phyloP scores from a whole-genome alignment of 2,113 vertebrate genomes.

The Epinephelus moara region DNA sequence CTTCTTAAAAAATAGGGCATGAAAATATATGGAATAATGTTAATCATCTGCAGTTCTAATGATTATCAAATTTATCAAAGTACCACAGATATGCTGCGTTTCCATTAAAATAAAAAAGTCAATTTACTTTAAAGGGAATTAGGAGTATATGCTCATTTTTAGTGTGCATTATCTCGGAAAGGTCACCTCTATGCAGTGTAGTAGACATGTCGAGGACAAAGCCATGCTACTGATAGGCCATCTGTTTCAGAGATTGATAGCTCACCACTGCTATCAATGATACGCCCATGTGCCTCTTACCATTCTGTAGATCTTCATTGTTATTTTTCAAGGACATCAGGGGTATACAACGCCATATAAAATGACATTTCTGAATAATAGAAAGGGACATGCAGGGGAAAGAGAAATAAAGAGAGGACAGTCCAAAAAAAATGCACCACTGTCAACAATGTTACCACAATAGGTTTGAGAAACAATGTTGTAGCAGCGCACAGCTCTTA shows the following conservation, averaged over 20 bases:
- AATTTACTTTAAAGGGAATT: constrained; percentile 44
- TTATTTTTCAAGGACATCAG: constrained; percentile 75
- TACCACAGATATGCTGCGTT: constrained; percentile 12
- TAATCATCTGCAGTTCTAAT: constrained; percentile 52
- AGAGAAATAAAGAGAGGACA: constrained; percentile 36
- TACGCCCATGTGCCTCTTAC: constrained; percentile 68
- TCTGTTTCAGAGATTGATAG: constrained; percentile 81
- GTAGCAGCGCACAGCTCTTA: constrained; percentile 37
- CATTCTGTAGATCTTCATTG: constrained; percentile 74
- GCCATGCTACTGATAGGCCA: constrained; percentile 66
- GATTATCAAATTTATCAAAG: constrained; percentile 54
- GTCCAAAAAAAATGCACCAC: constrained; percentile 11
- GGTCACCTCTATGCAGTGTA: constrained; percentile 68
- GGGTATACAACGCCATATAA: constrained; percentile 42
- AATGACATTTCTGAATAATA: constrained; percentile 52
- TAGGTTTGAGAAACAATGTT: constrained; percentile 56
- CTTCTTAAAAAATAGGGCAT: constrained; percentile 45
- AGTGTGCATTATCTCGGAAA: constrained; percentile 62
- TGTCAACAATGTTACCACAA: constrained; percentile 47
- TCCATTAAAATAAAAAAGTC: constrained; percentile 7
- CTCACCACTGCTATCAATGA: constrained; percentile 64
- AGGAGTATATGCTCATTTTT: constrained; percentile 52
- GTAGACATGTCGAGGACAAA: constrained; percentile 70
- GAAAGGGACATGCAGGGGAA: constrained; percentile 22
- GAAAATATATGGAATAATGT: constrained; percentile 47